Conservation (phyloP, 2,113 vertebrate species). For the Corythoichthys haematopterus region DNA sequence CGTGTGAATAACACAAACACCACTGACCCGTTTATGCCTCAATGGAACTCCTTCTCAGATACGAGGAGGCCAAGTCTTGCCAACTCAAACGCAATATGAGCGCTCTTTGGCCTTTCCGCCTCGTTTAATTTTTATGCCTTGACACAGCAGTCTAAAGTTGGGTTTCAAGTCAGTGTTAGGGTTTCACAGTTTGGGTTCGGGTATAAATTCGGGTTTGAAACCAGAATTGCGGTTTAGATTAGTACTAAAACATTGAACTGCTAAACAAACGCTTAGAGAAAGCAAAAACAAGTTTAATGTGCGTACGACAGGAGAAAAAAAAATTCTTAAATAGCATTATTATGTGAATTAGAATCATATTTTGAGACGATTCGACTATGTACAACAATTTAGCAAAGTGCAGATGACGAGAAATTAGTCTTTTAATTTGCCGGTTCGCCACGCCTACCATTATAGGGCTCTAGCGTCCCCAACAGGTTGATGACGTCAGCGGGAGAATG, state of each 20-base stretch:
- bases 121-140: constrained; percentile 7
- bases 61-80: constrained; percentile 16
- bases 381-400: too few relatives aligned
- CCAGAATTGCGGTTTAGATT: neutral
- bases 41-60: constrained; percentile 28
- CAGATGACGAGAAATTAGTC: too few relatives aligned
- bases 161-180: neutral
- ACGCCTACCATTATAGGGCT: too few relatives aligned
- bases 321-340: too few relatives aligned
- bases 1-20: constrained; percentile 37
- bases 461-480: too few relatives aligned
- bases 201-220: neutral
- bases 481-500: too few relatives aligned
- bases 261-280: too few relatives aligned
- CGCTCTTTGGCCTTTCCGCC: constrained; percentile 11
- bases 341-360: too few relatives aligned
- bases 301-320: too few relatives aligned
- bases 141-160: neutral
- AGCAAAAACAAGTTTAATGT: too few relatives aligned
- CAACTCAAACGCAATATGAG: constrained; percentile 28
- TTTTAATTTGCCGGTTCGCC: too few relatives aligned
- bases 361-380: too few relatives aligned
- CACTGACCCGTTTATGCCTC: constrained; percentile 3
- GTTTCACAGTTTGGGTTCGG: neutral
- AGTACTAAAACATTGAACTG: neutral